These are phyloP conservation scores for Hylomyscus alleni DNA, from an alignment of 2,797 vertebrate genomes.

Conservation along the genomic window DNA sequence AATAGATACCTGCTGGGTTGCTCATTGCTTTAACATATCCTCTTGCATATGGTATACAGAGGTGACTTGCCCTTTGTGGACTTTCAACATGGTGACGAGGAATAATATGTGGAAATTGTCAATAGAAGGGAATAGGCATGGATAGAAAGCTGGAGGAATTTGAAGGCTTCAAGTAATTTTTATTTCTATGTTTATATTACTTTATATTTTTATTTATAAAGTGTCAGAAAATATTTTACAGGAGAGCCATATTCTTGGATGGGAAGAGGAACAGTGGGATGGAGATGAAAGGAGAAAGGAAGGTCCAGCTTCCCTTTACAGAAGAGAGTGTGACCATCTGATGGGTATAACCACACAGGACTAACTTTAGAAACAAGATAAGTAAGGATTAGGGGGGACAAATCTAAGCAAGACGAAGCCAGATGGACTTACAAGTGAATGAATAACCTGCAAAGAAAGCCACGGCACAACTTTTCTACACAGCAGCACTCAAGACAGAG, in stretches of 20 bases:
- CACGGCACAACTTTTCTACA: not conserved
- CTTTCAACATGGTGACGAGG: not conserved
- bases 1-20: not conserved
- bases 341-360: not conserved
- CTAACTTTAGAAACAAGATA: not conserved
- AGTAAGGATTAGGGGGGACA: not conserved
- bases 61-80: not conserved
- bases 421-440: not conserved
- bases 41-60: not conserved
- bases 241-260: not conserved
- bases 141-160: not conserved
- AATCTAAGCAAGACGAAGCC: not conserved
- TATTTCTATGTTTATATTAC: not conserved
- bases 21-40: not conserved
- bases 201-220: not conserved
- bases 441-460: not conserved
- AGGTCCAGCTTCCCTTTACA: not conserved
- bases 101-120: not conserved
- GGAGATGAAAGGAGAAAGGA: not conserved
- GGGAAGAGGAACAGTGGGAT: not conserved
- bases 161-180: not conserved
- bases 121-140: not conserved
- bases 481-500: not conserved
- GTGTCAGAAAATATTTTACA: not conserved
- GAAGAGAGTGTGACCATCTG: not conserved